A percentile compares a stretch with the other conserved stretches of the same genome.
Conservation (phyloP, 2,797 vertebrate species). For the Denticeps clupeoides region DNA sequence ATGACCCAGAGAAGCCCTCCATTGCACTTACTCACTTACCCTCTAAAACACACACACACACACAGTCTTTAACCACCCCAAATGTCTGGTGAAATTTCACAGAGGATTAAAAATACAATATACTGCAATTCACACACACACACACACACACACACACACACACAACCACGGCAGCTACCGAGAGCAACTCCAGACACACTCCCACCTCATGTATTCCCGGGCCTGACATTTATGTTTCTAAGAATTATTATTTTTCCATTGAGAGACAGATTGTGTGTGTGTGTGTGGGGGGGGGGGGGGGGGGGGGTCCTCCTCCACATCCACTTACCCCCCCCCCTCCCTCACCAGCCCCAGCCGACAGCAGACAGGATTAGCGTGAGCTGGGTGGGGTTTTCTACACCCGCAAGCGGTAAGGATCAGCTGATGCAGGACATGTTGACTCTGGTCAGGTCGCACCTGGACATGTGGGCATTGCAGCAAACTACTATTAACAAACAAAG, state of each 20-base stretch:
- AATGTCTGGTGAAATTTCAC: neutral
- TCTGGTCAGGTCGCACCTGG: too few species aligned
- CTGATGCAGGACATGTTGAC: too few species aligned
- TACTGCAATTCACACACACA: neutral
- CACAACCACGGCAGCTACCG: neutral
- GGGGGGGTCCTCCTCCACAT: too few species aligned
- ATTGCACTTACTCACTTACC: neutral
- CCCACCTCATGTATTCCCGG: neutral
- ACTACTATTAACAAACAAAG: too few species aligned
- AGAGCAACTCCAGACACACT: neutral
- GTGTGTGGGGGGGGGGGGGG: too few species aligned
- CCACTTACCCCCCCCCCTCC: too few species aligned
- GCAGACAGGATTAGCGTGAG: too few species aligned
- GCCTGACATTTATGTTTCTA: neutral
- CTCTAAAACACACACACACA: neutral
- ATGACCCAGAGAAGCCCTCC: conserved; percentile 22
- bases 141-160: neutral
- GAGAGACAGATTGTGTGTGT: too few species aligned
- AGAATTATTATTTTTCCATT: neutral
- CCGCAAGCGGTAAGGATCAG: too few species aligned
- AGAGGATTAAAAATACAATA: neutral
- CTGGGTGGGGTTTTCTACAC: too few species aligned
- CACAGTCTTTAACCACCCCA: neutral
- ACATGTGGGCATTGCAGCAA: too few species aligned
- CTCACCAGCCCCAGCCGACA: too few species aligned